Conservation (phyloP, 2,113 vertebrate genomes). For the Pedetes capensis region DNA sequence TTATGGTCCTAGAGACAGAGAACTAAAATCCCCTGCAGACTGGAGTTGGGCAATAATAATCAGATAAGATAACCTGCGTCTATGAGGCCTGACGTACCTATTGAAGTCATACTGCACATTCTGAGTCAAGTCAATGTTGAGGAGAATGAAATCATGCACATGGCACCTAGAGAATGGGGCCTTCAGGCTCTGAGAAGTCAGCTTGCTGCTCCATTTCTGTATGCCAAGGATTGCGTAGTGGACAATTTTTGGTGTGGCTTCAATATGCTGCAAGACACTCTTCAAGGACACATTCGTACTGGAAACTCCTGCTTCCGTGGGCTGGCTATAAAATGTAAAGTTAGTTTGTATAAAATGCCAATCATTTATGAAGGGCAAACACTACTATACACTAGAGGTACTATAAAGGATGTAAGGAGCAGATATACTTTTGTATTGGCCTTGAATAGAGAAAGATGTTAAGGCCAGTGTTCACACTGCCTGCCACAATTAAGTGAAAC, state of each 20-base stretch:
- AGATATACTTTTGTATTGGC: not conserved
- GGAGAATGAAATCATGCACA: slow-evolving; percentile 93
- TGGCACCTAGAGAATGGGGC: slow-evolving; percentile 93
- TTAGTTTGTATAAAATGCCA: slow-evolving; percentile 16
- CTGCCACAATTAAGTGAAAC: not conserved
- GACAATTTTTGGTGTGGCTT: slow-evolving; percentile 94
- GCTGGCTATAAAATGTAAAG: slow-evolving; percentile 80
- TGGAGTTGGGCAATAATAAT: not conserved
- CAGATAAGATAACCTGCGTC: not conserved
- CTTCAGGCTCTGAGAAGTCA: slow-evolving; percentile 79
- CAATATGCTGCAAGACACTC: slow-evolving; percentile 93
- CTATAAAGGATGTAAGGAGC: not conserved
- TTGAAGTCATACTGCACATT: slow-evolving; percentile 98
- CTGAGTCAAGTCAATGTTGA: slow-evolving; percentile 97
- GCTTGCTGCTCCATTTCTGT: slow-evolving; percentile 93
- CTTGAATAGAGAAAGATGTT: not conserved
- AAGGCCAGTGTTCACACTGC: not conserved
- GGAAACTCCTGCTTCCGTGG: slow-evolving; percentile 81
- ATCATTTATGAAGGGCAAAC: not conserved
- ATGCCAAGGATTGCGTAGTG: slow-evolving; percentile 94
- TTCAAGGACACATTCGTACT: slow-evolving; percentile 93
- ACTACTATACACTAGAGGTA: not conserved
- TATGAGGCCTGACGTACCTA: slow-evolving; percentile 85
- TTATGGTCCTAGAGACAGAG: not conserved
- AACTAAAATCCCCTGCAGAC: not conserved